A percentile compares a stretch with the other conserved stretches of the same genome.
phyloP scores from a whole-genome alignment of 2,113 vertebrate species.

The Leucopternis melanops region DNA sequence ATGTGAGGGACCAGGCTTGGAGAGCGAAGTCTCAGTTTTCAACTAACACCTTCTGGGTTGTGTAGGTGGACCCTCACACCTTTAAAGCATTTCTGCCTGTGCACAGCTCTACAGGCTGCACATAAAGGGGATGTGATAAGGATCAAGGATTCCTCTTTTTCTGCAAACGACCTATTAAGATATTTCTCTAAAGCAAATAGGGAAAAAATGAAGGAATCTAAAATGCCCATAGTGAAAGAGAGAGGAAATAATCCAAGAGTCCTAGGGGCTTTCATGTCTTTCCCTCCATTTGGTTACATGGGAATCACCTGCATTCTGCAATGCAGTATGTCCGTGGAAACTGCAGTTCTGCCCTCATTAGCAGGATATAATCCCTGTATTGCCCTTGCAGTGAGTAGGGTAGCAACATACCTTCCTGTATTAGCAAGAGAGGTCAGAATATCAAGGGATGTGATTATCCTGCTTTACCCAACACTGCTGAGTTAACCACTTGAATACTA shows the following conservation, averaged over 20 bases:
- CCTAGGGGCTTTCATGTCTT: not conserved
- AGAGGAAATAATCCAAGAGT: not conserved
- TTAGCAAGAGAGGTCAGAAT: not conserved
- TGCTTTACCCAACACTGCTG: not conserved
- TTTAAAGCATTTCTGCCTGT: not conserved
- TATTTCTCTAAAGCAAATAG: not conserved
- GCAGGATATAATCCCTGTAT: not conserved
- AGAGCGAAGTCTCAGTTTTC: not conserved
- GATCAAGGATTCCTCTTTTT: not conserved
- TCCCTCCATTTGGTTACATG: not conserved
- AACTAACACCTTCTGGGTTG: not conserved
- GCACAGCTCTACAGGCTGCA: not conserved
- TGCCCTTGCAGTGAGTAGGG: not conserved
- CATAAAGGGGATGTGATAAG: not conserved
- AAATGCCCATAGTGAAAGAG: not conserved
- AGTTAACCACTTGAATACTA: not conserved
- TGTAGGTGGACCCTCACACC: not conserved
- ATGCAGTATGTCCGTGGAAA: not conserved
- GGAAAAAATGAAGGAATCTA: not conserved
- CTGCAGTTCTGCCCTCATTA: not conserved
- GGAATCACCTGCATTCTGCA: not conserved
- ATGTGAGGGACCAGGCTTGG: not conserved
- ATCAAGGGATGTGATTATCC: not conserved
- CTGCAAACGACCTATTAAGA: not conserved
- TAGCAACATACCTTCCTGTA: not conserved